Conservation (phyloP, 2,113 vertebrate species). For the Neofelis nebulosa region DNA sequence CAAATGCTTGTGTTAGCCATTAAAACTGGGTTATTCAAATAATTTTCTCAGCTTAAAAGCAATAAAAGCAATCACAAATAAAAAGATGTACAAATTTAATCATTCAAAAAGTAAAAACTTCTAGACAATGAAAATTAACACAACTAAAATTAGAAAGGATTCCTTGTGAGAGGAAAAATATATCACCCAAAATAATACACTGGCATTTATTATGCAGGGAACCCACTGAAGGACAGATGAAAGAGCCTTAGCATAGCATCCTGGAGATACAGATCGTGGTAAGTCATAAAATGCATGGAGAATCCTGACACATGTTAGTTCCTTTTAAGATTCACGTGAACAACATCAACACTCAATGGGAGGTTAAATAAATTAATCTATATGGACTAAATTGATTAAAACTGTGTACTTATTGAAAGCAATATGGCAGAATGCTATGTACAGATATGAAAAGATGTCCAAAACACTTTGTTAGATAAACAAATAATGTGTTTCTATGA, state of each 20-base stretch:
- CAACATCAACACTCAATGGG: neutral
- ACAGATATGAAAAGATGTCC: neutral
- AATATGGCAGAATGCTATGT: neutral
- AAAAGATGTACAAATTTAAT: neutral
- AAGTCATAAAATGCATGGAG: neutral
- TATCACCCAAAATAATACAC: neutral
- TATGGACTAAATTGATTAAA: neutral
- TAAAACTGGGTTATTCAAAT: slow-evolving; percentile 6
- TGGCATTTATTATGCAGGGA: neutral
- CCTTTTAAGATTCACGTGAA: neutral
- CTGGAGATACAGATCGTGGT: neutral
- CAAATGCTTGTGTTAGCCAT: neutral
- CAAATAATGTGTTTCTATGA: neutral
- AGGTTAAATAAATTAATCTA: neutral
- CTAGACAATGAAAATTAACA: neutral
- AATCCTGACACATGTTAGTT: neutral
- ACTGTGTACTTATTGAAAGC: neutral
- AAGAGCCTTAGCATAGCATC: neutral
- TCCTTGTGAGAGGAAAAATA: neutral
- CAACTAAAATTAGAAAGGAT: neutral
- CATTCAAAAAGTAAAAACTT: neutral
- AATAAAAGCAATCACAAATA: neutral
- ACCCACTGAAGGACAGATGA: accelerated
- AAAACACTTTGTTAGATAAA: neutral
- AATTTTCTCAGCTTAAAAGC: slow-evolving; percentile 9